A percentile compares a stretch with the other conserved stretches of the same genome.
Evolutionary conservation across 2,797 vertebrate genomes (phyloP).

Genomic region (Poecilia picta): DNA sequence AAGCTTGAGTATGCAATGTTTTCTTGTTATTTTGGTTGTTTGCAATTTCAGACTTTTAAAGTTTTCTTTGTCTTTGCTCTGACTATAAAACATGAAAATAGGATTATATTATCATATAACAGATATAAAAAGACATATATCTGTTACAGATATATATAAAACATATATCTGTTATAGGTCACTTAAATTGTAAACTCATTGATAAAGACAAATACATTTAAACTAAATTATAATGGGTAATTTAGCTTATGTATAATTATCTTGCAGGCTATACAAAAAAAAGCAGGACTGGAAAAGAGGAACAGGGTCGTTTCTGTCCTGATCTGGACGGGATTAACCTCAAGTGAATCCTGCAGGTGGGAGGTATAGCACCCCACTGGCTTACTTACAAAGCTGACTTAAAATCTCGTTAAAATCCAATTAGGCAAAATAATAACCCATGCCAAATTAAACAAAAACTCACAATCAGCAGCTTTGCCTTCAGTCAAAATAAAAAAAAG

Average conservation of each 20-base stretch:
- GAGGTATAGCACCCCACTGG: constrained; percentile 55
- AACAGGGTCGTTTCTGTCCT: constrained; percentile 13
- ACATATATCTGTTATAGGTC: neutral
- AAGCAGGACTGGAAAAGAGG: neutral
- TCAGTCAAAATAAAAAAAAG: constrained; percentile 61
- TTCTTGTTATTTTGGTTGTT: neutral
- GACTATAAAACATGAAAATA: neutral
- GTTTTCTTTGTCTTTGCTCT: neutral
- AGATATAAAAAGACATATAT: neutral
- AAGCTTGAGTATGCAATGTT: neutral
- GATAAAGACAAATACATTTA: neutral
- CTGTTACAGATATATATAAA: neutral
- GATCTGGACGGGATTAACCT: constrained; percentile 69
- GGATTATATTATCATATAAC: neutral
- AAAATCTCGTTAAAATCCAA: constrained; percentile 78
- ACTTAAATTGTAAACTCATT: neutral
- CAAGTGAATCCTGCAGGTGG: constrained; percentile 64
- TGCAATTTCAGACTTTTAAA: neutral
- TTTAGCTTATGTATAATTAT: neutral
- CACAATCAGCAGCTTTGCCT: constrained; percentile 53
- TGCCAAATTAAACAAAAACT: constrained; percentile 69
- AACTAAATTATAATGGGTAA: neutral
- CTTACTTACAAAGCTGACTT: constrained; percentile 63
- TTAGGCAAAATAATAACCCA: constrained; percentile 74
- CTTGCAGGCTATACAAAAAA: constrained; percentile 1